These are phyloP conservation scores for Leptinotarsa defecta DNA, from an alignment of 1,140 invertebrate genomes.

Conservation along the genomic window DNA sequence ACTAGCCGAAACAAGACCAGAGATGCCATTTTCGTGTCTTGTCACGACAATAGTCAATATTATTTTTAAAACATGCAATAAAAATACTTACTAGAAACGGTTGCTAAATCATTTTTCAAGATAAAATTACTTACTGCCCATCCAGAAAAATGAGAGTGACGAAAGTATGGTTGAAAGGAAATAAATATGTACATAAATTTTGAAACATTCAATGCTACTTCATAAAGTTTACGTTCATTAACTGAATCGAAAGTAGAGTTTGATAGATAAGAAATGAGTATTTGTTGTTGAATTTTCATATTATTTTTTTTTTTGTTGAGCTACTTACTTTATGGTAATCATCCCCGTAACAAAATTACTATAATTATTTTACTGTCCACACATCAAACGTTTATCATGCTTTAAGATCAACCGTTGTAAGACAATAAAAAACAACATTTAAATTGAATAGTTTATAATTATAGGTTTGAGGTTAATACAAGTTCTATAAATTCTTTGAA, in stretches of 20 bases:
- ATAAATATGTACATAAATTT: too few species aligned
- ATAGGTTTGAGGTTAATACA: neutral
- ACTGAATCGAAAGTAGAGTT: neutral
- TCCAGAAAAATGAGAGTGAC: too few species aligned
- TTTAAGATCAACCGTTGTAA: constrained; percentile 3
- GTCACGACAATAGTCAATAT: too few species aligned
- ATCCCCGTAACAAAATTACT: constrained; percentile 11
- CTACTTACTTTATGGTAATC: neutral
- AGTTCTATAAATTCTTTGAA: too few species aligned
- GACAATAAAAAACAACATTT: neutral
- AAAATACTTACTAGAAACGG: too few species aligned
- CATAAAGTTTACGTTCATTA: neutral
- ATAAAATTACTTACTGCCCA: too few species aligned
- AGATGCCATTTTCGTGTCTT: too few species aligned
- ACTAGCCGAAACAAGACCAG: too few species aligned
- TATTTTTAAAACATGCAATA: too few species aligned
- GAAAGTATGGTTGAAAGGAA: too few species aligned
- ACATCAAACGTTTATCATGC: constrained; percentile 16
- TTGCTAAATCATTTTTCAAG: too few species aligned
- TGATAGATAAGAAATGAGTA: neutral
- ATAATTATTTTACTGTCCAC: constrained; percentile 24
- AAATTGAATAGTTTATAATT: constrained; percentile 2
- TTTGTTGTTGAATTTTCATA: neutral
- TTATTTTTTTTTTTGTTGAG: neutral
- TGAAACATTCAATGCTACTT: too few species aligned